These are phyloP conservation scores for Cossypha dichroa DNA, from an alignment of 2,797 vertebrate species.

Conservation along the genomic window DNA sequence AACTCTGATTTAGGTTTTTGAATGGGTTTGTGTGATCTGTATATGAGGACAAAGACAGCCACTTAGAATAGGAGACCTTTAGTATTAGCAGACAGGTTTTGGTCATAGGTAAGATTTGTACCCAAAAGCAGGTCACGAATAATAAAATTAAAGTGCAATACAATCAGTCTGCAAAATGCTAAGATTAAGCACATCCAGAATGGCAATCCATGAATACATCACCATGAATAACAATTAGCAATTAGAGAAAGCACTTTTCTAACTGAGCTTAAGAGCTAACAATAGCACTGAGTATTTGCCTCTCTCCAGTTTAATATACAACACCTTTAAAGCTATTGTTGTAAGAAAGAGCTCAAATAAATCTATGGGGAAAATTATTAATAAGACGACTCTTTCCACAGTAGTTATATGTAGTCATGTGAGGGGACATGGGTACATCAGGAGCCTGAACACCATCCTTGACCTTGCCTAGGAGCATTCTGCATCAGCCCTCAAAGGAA, in stretches of 20 bases:
- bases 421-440: accelerated
- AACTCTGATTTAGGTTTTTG: not conserved
- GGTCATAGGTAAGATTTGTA: not conserved
- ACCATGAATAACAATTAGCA: not conserved
- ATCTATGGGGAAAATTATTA: accelerated
- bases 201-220: not conserved
- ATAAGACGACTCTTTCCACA: not conserved
- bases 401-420: not conserved
- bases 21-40: not conserved
- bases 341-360: not conserved
- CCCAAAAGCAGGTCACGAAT: not conserved
- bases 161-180: not conserved
- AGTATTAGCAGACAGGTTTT: not conserved
- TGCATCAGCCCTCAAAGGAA: not conserved
- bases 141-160: not conserved
- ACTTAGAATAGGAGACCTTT: not conserved
- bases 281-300: not conserved
- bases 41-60: not conserved
- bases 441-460: accelerated
- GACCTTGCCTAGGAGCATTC: not conserved
- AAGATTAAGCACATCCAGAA: not conserved
- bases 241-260: not conserved
- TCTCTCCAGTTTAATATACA: not conserved
- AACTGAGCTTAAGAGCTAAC: not conserved
- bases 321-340: not conserved